Evolutionary conservation across 2,888 invertebrate genomes (phyloP), one percentile per base, ranked within the genome.

Genomic region (Helleia helle): DNA sequence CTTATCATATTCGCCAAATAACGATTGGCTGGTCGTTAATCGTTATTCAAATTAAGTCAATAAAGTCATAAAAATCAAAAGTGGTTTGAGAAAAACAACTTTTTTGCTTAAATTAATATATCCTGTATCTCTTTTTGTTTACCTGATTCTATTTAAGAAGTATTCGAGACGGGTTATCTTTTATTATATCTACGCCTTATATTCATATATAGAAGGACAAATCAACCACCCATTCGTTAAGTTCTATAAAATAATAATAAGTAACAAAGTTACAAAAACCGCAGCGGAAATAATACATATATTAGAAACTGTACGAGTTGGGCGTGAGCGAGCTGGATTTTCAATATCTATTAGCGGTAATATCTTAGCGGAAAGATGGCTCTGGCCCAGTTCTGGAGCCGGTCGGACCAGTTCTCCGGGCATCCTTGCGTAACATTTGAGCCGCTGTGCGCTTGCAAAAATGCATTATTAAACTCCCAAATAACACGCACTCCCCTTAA

Each of bases 381-480:
- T 74, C 73, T 83, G 83, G 69, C 83, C 83, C 79, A 81, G 77
- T 68, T 83, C 66, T 56, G 59, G 47, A 71, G 71, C 84, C 80
- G 81, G 84, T 83, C 57, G 60, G 57, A 77, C 81, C 75, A 75
- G 81, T 83, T 79, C 65, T 53, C 52, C 68, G 65, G 62, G 59
- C 72, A 80, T 74, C 76, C 71, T 83, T 81, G 72, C 81, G 76
- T 75, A 83, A 83, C 66, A 58, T 49, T 58, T 58, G n/a, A n/a
- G 54, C 59, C 58, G 59, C 59, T 56, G 56, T 54, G 51, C 58
- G 65, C 73, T 71, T 70, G 71, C 83, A 80, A 83, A 80, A 83
- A 80, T 75, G 67, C 75, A 77, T 73, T 75, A 76, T 65, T 63
- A 62, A 66, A 63, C 65, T 61, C 56, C 71, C 70, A 71, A 76